Base-by-base conservation (phyloP, 2,888 invertebrate species). In the Branchinecta sandiegonensis region DNA sequence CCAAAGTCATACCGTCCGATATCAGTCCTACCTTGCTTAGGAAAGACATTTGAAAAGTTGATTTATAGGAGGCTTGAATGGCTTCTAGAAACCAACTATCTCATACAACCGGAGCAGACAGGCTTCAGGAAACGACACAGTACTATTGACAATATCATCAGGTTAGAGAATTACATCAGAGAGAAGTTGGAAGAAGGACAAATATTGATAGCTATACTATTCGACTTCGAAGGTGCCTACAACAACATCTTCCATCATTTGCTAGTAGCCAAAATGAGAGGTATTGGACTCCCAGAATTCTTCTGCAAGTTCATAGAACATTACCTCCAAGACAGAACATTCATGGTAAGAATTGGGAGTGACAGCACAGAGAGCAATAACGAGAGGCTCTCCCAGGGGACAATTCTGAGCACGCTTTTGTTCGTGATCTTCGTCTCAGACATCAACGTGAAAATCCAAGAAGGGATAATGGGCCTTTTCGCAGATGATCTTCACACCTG, bases 161-260 rank as follows among this genome's bases (percentile, higher is more conserved):
- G 56, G 17, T n/a, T 56, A 56, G 56, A 56, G 17, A 56, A 56
- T 17, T 56, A n/a, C 14, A 56, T 56, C 13, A 56, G 56, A 56
- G 17, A 13, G 5, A 17, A 17, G 17, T 56, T 56, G 13, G 56
- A 56, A 56, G 17, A 56, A 56, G 56, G 17, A 56, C 13, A 56
- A 8, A 6, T 56, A 56, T 56, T 17, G n/a, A 56, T 8, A 17
- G 56, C 56, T n/a, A 17, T 56, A 13, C 14, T 56, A 17, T 56
- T 13, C 14, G 56, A 56, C 14, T 56, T 56, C 14, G 56, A 56
- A 56, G 56, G 56, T n/a, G 56, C 56, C 14, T 56, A 3, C 56
- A 8, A 56, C 14, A 56, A 56, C 14, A 17, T 8, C 13, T 56
- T 56, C 56, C 56, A 56, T 56, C 13, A 56, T n/a, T n/a, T n/a